Conservation (phyloP, 2,113 vertebrate genomes). For the Stomatorhinus ivindoensis region DNA sequence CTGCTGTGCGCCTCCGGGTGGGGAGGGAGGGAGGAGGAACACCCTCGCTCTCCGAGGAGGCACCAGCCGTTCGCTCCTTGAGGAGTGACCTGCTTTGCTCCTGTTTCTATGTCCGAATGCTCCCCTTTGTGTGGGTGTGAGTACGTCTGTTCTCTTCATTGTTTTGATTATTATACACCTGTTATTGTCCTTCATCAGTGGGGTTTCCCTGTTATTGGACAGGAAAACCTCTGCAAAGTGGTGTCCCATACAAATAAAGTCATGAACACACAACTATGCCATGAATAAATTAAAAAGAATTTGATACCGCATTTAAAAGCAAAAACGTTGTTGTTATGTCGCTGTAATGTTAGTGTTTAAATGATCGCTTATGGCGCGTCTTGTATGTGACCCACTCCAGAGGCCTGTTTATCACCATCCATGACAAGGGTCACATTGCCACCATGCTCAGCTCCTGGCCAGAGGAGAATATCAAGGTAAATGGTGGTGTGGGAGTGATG, state of each 20-base stretch:
- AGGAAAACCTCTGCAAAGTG: not conserved
- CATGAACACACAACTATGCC: not conserved
- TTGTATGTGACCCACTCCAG: conserved; percentile 45
- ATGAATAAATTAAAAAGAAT: not conserved
- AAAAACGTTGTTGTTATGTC: not conserved
- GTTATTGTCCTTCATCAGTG: not conserved
- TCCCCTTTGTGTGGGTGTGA: not conserved
- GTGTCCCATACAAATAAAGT: not conserved
- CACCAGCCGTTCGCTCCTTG: not conserved
- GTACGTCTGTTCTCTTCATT: not conserved
- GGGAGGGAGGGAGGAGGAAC: not conserved
- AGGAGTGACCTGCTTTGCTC: no score
- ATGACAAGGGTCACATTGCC: conserved; percentile 89
- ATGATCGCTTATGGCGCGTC: not conserved
- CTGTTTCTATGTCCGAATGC: not conserved
- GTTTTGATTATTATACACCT: not conserved
- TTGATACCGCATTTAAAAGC: not conserved
- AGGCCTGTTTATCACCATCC: conserved; percentile 95
- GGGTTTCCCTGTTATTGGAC: not conserved
- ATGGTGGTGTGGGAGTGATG: not conserved
- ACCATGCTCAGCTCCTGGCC: conserved; percentile 96
- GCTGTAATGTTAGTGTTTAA: not conserved
- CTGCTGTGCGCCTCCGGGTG: not conserved
- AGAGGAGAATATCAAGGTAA: conserved; percentile 87
- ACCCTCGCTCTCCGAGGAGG: not conserved